A percentile compares a stretch with the other conserved stretches of the same genome.
These are phyloP conservation scores for Columba livia DNA, from an alignment of 2,113 vertebrate genomes.

Conservation along the genomic window DNA sequence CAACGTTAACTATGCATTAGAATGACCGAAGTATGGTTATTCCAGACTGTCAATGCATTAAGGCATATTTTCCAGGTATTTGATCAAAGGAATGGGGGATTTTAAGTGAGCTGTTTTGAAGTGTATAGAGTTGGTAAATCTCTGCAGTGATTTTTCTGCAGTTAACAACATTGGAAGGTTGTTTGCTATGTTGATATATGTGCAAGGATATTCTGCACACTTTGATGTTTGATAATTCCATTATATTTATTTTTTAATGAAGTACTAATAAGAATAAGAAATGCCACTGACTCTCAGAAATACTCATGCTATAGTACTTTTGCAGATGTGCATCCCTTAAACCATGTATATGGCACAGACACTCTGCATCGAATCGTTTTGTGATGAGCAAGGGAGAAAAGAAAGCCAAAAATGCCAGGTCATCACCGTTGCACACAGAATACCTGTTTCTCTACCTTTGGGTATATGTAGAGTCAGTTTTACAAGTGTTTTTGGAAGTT, in stretches of 20 bases:
- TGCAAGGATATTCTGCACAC: slow-evolving; percentile 20
- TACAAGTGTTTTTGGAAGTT: background rate
- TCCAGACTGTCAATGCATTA: slow-evolving; percentile 52
- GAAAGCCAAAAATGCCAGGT: background rate
- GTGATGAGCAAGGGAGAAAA: background rate
- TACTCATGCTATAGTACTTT: background rate
- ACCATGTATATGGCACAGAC: background rate
- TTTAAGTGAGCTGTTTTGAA: slow-evolving; percentile 61
- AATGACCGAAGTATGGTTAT: slow-evolving; percentile 39
- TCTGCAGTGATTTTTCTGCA: slow-evolving; percentile 7
- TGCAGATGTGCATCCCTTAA: background rate
- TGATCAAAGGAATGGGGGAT: slow-evolving; percentile 59
- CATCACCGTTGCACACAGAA: background rate
- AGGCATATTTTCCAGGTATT: slow-evolving; percentile 57
- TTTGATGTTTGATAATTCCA: slow-evolving; percentile 63
- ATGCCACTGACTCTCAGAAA: background rate
- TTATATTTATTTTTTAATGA: slow-evolving; percentile 35
- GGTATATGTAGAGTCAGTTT: background rate
- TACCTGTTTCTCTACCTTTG: background rate
- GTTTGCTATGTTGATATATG: slow-evolving; percentile 44
- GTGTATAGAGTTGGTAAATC: slow-evolving; percentile 30
- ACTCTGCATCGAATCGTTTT: background rate
- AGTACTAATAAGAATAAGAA: slow-evolving; percentile 44
- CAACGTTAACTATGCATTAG: slow-evolving; percentile 15
- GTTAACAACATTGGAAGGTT: slow-evolving; percentile 25